A percentile compares a stretch with the other conserved stretches of the same genome.
These are phyloP conservation scores for Sminthurinus aureus DNA, from an alignment of 2,888 invertebrate genomes.

Conservation along the genomic window DNA sequence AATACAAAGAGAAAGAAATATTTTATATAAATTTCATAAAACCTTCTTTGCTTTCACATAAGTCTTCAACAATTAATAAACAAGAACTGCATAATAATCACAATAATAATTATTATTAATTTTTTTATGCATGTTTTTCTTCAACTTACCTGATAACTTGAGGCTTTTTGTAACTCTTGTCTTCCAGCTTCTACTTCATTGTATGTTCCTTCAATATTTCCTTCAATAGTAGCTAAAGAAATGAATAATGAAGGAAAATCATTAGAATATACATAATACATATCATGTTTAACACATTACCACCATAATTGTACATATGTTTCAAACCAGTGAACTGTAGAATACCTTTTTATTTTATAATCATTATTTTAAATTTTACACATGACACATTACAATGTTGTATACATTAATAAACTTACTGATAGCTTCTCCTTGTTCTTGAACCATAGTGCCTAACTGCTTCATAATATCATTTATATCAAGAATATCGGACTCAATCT, in stretches of 20 bases:
- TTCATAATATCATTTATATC: constrained; percentile 86
- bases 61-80: no score
- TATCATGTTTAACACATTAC: no score
- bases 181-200: constrained; percentile 81
- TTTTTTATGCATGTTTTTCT: not conserved
- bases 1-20: not conserved
- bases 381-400: not conserved
- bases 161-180: constrained; percentile 81
- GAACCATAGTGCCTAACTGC: constrained; percentile 75
- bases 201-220: constrained; percentile 77
- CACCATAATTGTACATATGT: no score
- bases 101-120: not conserved
- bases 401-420: no score
- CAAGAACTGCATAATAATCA: no score
- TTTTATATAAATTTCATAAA: not conserved
- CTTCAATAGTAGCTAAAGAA: constrained; percentile 89
- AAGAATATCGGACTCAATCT: constrained; percentile 81
- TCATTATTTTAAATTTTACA: no score
- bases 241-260: not conserved
- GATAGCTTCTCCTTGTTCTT: constrained; percentile 75
- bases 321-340: no score
- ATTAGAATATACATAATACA: not conserved
- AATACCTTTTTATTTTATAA: no score
- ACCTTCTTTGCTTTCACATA: no score
- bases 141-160: constrained; percentile 73